Conservation (phyloP, 2,113 vertebrate genomes). For the Grantiella picta region DNA sequence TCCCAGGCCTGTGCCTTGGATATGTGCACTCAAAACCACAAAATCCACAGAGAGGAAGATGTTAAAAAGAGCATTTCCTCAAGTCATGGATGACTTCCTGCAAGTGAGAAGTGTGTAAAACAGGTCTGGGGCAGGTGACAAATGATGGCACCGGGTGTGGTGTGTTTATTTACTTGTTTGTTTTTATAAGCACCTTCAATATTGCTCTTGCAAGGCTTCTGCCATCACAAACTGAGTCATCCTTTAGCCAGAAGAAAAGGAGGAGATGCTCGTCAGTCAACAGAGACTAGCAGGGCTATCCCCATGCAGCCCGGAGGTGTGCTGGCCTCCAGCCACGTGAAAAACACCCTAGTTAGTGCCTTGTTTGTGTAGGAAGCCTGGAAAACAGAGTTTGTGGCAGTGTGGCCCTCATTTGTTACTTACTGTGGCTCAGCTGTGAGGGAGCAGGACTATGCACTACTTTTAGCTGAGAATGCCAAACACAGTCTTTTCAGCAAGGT, state of each 20-base stretch:
- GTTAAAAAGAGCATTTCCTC: background rate
- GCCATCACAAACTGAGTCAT: background rate
- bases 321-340: background rate
- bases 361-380: background rate
- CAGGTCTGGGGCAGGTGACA: background rate
- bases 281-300: background rate
- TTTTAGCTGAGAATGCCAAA: background rate
- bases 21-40: background rate
- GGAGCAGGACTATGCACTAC: background rate
- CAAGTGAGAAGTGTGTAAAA: background rate
- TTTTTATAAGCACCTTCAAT: background rate
- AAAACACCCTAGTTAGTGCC: background rate
- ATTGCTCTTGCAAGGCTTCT: background rate
- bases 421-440: background rate
- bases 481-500: background rate
- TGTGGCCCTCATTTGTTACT: background rate
- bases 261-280: background rate
- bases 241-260: background rate
- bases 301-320: accelerated
- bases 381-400: background rate
- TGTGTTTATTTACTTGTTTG: background rate
- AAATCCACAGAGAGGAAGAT: background rate
- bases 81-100: background rate
- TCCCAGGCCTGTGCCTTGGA: background rate
- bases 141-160: background rate